A percentile compares a stretch with the other conserved stretches of the same genome.
phyloP scores from a whole-genome alignment of 2,797 vertebrate species.

The Xenentodon cancila region DNA sequence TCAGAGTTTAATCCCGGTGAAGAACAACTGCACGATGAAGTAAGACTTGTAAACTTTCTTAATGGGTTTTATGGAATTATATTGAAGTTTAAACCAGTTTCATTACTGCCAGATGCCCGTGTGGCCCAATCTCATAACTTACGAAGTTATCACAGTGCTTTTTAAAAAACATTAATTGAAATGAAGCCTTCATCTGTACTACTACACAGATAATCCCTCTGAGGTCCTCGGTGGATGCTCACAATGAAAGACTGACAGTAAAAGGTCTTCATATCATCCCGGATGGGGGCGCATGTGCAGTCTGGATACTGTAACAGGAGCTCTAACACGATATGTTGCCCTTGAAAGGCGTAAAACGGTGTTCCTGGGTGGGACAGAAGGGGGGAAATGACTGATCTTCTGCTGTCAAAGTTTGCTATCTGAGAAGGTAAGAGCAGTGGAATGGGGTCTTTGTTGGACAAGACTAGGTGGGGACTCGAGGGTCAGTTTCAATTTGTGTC shows the following conservation, averaged over 20 bases:
- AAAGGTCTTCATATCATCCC: conserved; percentile 24
- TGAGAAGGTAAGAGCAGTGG: conserved; percentile 26
- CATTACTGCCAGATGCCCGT: neutral
- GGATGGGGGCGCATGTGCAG: conserved; percentile 43
- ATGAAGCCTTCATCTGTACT: conserved; percentile 45
- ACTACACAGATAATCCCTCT: conserved; percentile 8
- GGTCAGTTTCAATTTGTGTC: conserved; percentile 9
- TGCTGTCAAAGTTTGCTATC: conserved; percentile 36
- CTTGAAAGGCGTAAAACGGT: conserved; percentile 42
- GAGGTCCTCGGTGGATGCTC: conserved; percentile 20
- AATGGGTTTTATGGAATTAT: no score
- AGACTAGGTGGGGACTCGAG: conserved; percentile 6
- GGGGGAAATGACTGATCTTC: conserved; percentile 35
- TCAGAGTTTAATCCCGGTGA: no score
- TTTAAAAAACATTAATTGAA: conserved; percentile 19
- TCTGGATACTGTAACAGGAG: conserved; percentile 25
- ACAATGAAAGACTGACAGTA: conserved; percentile 49
- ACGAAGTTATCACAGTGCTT: conserved; percentile 22
- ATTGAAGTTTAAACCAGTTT: neutral
- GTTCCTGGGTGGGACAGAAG: conserved; percentile 13
- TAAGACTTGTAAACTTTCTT: no score
- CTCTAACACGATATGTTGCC: conserved; percentile 40
- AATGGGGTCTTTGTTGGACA: conserved; percentile 7
- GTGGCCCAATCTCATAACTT: conserved; percentile 14
- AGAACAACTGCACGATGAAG: no score